A percentile compares a stretch with the other conserved stretches of the same genome.
Conservation (phyloP, 2,888 invertebrate species). For the Troilus luridus region DNA sequence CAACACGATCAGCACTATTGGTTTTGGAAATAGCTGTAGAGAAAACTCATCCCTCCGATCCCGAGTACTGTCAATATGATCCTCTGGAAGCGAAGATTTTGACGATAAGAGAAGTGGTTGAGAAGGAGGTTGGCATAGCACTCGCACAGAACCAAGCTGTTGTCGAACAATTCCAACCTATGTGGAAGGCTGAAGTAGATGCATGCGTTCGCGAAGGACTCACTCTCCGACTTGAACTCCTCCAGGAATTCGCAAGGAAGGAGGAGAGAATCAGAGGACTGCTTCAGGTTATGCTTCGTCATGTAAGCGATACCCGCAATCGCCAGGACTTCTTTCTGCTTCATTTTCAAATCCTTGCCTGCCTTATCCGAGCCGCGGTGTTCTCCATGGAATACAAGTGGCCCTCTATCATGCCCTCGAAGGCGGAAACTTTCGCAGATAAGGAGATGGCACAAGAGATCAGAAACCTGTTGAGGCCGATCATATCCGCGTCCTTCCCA, state of each 20-base stretch:
- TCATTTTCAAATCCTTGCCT: not conserved
- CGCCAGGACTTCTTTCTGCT: not conserved
- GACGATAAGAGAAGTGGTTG: constrained; percentile 6
- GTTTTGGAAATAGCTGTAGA: not conserved
- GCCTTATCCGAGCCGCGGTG: not conserved
- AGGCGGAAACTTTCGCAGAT: not conserved
- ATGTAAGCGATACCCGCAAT: not conserved
- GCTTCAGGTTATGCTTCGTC: not conserved
- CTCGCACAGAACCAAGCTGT: constrained; percentile 15
- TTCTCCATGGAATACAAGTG: not conserved
- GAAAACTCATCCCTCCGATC: not conserved
- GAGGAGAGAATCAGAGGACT: not conserved
- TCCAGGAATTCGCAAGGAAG: not conserved
- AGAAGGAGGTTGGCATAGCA: constrained; percentile 4
- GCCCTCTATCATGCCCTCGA: not conserved
- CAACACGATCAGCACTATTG: not conserved
- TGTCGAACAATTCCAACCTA: constrained; percentile 12
- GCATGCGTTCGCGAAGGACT: not conserved
- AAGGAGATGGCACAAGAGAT: not conserved
- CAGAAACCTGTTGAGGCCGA: not conserved
- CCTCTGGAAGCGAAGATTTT: not conserved
- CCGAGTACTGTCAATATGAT: not conserved
- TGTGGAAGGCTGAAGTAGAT: not conserved
- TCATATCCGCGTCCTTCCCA: not conserved
- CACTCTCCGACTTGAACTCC: not conserved